Base-by-base conservation (phyloP, 1,140 invertebrate genomes). In the Cardiocondyla obscurior region DNA sequence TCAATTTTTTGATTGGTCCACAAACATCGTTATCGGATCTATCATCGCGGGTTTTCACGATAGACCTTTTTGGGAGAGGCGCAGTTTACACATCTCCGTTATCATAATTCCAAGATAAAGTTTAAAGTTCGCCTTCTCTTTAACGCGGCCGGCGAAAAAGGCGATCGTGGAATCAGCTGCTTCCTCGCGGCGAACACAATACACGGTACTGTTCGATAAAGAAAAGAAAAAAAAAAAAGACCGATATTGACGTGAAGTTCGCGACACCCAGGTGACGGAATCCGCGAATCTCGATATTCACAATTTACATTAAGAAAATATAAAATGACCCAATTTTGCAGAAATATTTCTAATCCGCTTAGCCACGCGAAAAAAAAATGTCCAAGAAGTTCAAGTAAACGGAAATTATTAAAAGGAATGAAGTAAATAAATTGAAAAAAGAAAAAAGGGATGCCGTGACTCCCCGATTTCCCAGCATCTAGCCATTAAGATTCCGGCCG, bases 81-180 rank as follows among this genome's bases (percentile, higher is more conserved):
- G 67, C 19, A 81, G 77, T 73, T 81, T 39, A 81, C 58, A 81
- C 0, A 81, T 60, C 19, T 28, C 30, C n/a, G 33, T 81, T 73
- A 81, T 81, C 67, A 7, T 46, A 53, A 79, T 36, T 39, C 62
- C 39, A 46, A 72, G 65, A 81, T 72, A 72, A 46, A 42, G 51
- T 73, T 72, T 81, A 81, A 81, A 81, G 55, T 44, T 46, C 53
- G 49, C 14, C 46, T 49, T 0, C 65, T 73, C 39, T 67, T 53
- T 79, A 79, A 79, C 42, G 33, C 25, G 22, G 0, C 5, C 33
- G 33, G 55, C 33, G 51, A 53, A 39, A 51, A 77, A 65, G 77
- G 25, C 51, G 36, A 65, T n/a, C 51, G 30, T 69, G 57, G 67
- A 58, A 81, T 81, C 77, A 81, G 77, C 67, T 81, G 77, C 67